Base-by-base conservation (phyloP, 64 coral and sea anemone genomes). In the Montipora cactus region DNA sequence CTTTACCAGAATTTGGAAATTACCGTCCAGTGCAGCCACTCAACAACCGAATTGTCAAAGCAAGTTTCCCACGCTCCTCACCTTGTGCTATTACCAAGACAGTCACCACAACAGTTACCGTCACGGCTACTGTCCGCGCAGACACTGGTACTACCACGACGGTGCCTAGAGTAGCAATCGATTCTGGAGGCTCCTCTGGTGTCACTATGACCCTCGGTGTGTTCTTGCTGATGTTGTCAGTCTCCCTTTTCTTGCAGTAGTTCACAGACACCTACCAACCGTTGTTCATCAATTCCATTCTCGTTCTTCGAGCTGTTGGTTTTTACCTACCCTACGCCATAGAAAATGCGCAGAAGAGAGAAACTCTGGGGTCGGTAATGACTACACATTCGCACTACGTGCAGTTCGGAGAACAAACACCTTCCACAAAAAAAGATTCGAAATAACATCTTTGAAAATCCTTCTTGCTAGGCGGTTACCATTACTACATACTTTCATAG, bases 1-100 rank as follows among this genome's bases (percentile, higher is more conserved):
- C 81, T 9, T 23, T 28, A 7, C 47, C 67, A 15, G 5, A 21
- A 1, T 28, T 68, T 3, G 78, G 90, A 21, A 94, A 90, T 14
- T 93, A 37, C 62, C 91, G 95, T 70, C 91, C 91, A 6, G 88
- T 94, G 10, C 79, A 87, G 66, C 89, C 95, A 19, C 77, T 93
- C 19, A 85, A 93, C 76, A 48, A 75, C 23, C 91, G 95, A 37
- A 51, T 53, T 5, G 77, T 96, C 23, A 45, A 74, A 44, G 71
- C 87, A 4, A 96, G 53, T 44, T 96, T 91, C 75, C 37, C 49
- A 2, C 37, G 49, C 21, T 48, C 86, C 4, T 58, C 67, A 20
- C 20, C 74, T 78, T 4, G 62, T n/a, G 1, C 89, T 12, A 45
- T 19, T 23, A 76, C 74, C 28, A 76, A 15, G 8, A 74, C 70